Conservation (phyloP, 1,140 invertebrate genomes). For the Lordiphosa clarofinis region DNA sequence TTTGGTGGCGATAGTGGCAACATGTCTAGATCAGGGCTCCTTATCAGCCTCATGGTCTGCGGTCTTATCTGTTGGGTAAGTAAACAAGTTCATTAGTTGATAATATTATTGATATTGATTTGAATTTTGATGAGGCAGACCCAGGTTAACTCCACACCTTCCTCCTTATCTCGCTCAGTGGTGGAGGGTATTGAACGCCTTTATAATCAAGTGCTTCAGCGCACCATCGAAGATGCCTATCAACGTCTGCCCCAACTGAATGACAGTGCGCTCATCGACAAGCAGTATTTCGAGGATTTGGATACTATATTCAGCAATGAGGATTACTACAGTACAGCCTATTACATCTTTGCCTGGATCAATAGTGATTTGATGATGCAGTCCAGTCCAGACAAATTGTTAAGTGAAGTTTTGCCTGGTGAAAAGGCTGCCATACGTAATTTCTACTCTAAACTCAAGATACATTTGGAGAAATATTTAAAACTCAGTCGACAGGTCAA, state of each 20-base stretch:
- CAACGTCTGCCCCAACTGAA: conserved; percentile 20
- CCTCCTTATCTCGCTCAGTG: background rate
- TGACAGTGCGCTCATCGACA: conserved; percentile 39
- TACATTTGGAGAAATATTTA: conserved; percentile 33
- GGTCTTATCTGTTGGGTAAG: conserved; percentile 30
- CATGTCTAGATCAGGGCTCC: conserved; percentile 30
- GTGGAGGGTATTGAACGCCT: conserved; percentile 38
- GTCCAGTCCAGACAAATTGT: conserved; percentile 18
- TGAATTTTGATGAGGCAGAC: conserved; percentile 13
- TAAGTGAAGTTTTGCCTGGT: conserved; percentile 31
- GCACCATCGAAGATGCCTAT: conserved; percentile 30
- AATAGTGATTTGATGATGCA: conserved; percentile 32
- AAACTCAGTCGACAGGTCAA: conserved; percentile 10
- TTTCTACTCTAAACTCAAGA: conserved; percentile 30
- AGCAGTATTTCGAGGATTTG: conserved; percentile 47
- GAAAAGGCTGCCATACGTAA: conserved; percentile 45
- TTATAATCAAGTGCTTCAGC: conserved; percentile 42
- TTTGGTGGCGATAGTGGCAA: conserved; percentile 27
- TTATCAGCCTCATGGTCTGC: conserved; percentile 27
- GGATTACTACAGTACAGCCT: conserved; percentile 49
- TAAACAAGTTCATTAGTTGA: conserved; percentile 13
- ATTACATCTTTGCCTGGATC: conserved; percentile 48
- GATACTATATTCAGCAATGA: conserved; percentile 25
- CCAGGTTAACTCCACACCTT: conserved; percentile 7
- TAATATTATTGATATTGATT: conserved; percentile 2